Evolutionary conservation across 2,888 invertebrate species (phyloP).

Genomic region (Andrena trimmerana): DNA sequence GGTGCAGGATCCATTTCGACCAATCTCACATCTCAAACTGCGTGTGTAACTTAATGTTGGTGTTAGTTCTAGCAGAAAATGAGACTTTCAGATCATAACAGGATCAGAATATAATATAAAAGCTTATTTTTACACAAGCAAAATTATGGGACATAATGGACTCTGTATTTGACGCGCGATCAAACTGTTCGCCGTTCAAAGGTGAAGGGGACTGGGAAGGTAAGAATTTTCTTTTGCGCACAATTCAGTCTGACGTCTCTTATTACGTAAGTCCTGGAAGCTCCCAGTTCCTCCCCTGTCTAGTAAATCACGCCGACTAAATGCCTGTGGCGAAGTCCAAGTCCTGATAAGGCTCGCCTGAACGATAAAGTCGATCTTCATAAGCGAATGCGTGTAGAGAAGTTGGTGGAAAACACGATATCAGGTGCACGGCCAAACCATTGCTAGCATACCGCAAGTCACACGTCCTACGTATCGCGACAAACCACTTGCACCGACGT

Average conservation of each 20-base stretch:
- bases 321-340: constrained; percentile 45
- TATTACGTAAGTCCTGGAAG: constrained; percentile 12
- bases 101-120: too few species aligned
- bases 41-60: too few species aligned
- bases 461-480: constrained; percentile 31
- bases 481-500: constrained; percentile 33
- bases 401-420: constrained; percentile 47
- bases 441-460: constrained; percentile 47
- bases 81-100: too few species aligned
- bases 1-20: too few species aligned
- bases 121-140: too few species aligned
- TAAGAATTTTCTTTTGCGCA: not conserved
- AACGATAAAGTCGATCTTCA: constrained; percentile 63
- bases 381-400: constrained; percentile 41
- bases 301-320: constrained; percentile 26
- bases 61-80: too few species aligned
- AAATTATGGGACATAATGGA: too few species aligned
- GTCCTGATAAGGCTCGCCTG: constrained; percentile 31
- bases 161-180: too few species aligned
- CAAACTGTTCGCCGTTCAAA: too few species aligned
- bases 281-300: constrained; percentile 13
- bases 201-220: not conserved
- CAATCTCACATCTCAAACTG: too few species aligned
- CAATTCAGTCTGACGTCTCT: not conserved
- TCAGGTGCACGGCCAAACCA: constrained; percentile 42